A percentile compares a stretch with the other conserved stretches of the same genome.
Conservation (phyloP, 2,888 invertebrate species). For the Resseliella maxima region DNA sequence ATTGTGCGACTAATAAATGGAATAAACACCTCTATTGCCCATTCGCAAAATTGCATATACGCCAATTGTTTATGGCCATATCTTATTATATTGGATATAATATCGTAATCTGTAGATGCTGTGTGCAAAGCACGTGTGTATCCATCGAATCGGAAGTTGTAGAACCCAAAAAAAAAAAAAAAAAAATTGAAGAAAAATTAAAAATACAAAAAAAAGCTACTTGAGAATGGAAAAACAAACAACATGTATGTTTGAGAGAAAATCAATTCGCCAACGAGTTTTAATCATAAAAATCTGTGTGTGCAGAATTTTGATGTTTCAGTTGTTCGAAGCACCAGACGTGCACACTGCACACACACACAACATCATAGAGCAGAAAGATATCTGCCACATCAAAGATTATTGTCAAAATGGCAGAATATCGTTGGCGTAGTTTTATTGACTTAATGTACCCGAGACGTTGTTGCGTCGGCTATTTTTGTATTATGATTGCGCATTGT, state of each 20-base stretch:
- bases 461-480: conserved; percentile 54
- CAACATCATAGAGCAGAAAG: background rate
- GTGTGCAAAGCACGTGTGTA: conserved; percentile 39
- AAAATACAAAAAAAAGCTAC: background rate
- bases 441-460: conserved; percentile 47
- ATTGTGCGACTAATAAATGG: conserved; percentile 38
- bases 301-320: too few species aligned
- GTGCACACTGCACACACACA: background rate
- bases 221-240: too few species aligned
- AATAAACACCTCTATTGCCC: conserved; percentile 46
- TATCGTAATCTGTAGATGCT: background rate
- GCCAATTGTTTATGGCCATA: conserved; percentile 30
- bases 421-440: conserved; percentile 54
- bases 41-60: conserved; percentile 11
- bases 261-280: conserved; percentile 12
- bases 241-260: background rate
- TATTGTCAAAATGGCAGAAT: conserved; percentile 29
- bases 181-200: background rate
- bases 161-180: background rate
- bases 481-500: conserved; percentile 35
- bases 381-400: conserved; percentile 35
- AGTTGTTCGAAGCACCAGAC: background rate
- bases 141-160: background rate
- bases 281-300: background rate
- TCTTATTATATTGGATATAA: background rate